Conservation (phyloP, 2,113 vertebrate species). For the Corythoichthys intestinalis region DNA sequence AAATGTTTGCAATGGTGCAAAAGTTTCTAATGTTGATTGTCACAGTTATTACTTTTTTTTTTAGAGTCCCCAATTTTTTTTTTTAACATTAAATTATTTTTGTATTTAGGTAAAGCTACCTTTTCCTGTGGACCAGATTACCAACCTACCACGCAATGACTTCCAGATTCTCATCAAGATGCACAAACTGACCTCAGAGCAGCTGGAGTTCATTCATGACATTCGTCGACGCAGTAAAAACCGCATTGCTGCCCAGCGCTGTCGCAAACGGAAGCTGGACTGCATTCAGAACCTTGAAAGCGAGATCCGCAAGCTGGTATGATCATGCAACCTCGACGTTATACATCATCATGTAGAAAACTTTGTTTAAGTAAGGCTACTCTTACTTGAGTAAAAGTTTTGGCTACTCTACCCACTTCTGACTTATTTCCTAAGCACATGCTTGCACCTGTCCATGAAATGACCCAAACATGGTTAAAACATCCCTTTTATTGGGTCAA, state of each 20-base stretch:
- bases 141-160: slow-evolving; percentile 93
- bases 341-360: neutral
- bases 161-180: slow-evolving; percentile 98
- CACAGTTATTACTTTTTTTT: neutral
- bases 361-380: too few species aligned
- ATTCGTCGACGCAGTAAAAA: slow-evolving; percentile 93
- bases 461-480: too few species aligned
- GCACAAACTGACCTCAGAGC: slow-evolving; percentile 93
- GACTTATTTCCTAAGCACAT: too few species aligned
- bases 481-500: too few species aligned
- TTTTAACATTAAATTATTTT: neutral
- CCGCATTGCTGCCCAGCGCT: slow-evolving; percentile 91
- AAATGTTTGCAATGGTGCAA: neutral
- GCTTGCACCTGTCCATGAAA: too few species aligned
- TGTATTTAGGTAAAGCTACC: slow-evolving; percentile 86
- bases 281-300: slow-evolving; percentile 94
- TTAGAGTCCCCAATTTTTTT: neutral
- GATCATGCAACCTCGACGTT: neutral
- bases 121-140: slow-evolving; percentile 94
- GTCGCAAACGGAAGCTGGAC: slow-evolving; percentile 94
- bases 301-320: slow-evolving; percentile 90
- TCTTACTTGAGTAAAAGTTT: too few species aligned
- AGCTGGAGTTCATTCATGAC: slow-evolving; percentile 92
- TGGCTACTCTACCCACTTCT: too few species aligned
- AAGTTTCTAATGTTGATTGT: neutral